These are phyloP conservation scores for Thryonomys swinderianus DNA, from an alignment of 2,113 vertebrate species.

Conservation along the genomic window DNA sequence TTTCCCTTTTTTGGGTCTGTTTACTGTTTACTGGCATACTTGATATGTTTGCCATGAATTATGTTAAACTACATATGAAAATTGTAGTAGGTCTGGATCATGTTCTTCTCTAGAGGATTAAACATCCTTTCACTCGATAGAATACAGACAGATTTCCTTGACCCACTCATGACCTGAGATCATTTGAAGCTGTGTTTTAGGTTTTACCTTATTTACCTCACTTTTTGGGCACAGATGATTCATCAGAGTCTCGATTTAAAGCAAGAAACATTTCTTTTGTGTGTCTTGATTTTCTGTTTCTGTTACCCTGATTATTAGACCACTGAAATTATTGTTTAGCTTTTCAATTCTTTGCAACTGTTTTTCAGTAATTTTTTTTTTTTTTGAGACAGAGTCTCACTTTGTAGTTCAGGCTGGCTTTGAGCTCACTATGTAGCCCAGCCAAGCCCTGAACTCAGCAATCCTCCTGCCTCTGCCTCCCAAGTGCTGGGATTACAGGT, in stretches of 20 bases:
- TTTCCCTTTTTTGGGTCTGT: neutral
- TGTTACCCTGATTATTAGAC: neutral
- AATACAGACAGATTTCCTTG: neutral
- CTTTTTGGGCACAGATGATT: neutral
- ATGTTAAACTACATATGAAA: conserved; percentile 28
- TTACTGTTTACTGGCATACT: neutral
- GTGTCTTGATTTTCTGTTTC: neutral
- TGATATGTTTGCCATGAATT: conserved; percentile 9
- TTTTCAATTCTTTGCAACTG: neutral
- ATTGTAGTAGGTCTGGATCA: neutral
- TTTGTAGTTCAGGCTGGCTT: too few species aligned
- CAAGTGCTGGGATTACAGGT: too few species aligned
- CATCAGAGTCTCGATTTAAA: neutral
- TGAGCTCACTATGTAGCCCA: too few species aligned
- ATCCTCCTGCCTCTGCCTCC: too few species aligned
- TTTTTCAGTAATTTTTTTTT: too few species aligned
- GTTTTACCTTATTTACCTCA: neutral
- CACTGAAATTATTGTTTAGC: neutral
- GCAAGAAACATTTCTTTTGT: neutral
- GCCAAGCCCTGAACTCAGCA: too few species aligned
- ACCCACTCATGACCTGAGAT: neutral
- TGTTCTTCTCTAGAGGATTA: conserved; percentile 2
- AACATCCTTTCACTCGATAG: neutral
- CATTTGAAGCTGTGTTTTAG: neutral
- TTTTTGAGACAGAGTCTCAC: too few species aligned